Conservation (phyloP, 2,113 vertebrate genomes). For the Neolamprologus brichardi region DNA sequence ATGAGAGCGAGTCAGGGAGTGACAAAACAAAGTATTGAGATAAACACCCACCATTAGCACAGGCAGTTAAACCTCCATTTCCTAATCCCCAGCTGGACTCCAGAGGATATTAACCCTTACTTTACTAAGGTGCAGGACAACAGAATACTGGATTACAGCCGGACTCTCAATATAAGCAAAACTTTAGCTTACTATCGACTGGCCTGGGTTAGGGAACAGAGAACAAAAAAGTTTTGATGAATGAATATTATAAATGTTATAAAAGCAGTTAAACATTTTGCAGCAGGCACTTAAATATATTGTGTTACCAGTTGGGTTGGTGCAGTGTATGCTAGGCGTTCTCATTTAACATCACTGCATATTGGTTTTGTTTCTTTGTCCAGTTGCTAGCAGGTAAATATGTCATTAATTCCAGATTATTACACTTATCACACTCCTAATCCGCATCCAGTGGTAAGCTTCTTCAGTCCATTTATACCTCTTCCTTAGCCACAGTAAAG, state of each 20-base stretch:
- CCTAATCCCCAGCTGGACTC: conserved; percentile 76
- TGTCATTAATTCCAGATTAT: background rate
- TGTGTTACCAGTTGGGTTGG: background rate
- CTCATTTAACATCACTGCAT: background rate
- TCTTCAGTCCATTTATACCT: background rate
- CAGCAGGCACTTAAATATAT: background rate
- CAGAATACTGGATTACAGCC: conserved; percentile 5
- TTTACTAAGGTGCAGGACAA: conserved; percentile 49
- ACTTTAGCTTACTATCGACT: background rate
- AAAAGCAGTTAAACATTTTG: background rate
- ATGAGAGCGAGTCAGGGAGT: conserved; percentile 75
- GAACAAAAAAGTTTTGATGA: background rate
- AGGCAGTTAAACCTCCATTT: conserved; percentile 81
- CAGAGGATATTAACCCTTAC: conserved; percentile 71
- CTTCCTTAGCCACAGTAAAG: background rate
- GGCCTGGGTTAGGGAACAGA: background rate
- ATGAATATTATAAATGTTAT: background rate
- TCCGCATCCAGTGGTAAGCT: background rate
- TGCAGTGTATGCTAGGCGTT: background rate
- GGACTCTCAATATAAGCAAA: background rate
- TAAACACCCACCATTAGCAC: conserved; percentile 80
- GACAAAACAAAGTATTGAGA: conserved; percentile 83
- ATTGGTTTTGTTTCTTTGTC: background rate
- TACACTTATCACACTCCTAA: background rate
- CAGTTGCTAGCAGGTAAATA: background rate